Evolutionary conservation across 2,797 vertebrate genomes (phyloP).

Genomic region (Myripristis jacobus): DNA sequence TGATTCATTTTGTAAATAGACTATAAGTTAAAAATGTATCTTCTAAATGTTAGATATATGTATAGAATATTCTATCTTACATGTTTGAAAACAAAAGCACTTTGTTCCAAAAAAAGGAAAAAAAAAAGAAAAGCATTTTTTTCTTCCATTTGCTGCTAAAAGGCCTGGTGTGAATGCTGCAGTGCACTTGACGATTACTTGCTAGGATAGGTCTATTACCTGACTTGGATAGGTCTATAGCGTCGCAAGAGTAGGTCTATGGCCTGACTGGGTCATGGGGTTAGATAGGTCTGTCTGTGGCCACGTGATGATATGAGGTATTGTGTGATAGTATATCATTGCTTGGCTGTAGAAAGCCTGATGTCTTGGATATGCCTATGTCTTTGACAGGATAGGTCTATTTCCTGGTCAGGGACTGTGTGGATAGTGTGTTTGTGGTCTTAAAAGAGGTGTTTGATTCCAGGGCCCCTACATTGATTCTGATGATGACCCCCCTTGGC

Average conservation of each 20-base stretch:
- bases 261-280: constrained; percentile 45
- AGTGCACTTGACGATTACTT: constrained; percentile 94
- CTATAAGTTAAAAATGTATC: constrained; percentile 81
- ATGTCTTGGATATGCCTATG: constrained; percentile 40
- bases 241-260: constrained; percentile 56
- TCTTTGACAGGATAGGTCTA: constrained; percentile 54
- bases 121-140: constrained; percentile 90
- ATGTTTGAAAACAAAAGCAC: constrained; percentile 96
- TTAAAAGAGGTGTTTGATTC: constrained; percentile 80
- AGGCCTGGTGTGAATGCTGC: constrained; percentile 99
- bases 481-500: constrained; percentile 79
- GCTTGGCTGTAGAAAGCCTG: constrained; percentile 59
- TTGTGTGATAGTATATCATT: constrained; percentile 47
- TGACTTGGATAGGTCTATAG: constrained; percentile 62
- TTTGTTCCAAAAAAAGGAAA: constrained; percentile 92
- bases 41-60: constrained; percentile 95
- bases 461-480: constrained; percentile 81
- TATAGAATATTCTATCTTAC: constrained; percentile 87
- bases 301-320: constrained; percentile 57
- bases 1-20: constrained; percentile 80
- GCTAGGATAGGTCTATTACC: constrained; percentile 82
- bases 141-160: constrained; percentile 99
- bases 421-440: constrained; percentile 73
- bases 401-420: constrained; percentile 60
- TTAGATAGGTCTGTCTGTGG: constrained; percentile 56